Percentiles rank a stretch among this genome's conserved stretches.
These are phyloP conservation scores for Dolichotis patagonum DNA, from an alignment of 2,113 vertebrate genomes.

Conservation along the genomic window DNA sequence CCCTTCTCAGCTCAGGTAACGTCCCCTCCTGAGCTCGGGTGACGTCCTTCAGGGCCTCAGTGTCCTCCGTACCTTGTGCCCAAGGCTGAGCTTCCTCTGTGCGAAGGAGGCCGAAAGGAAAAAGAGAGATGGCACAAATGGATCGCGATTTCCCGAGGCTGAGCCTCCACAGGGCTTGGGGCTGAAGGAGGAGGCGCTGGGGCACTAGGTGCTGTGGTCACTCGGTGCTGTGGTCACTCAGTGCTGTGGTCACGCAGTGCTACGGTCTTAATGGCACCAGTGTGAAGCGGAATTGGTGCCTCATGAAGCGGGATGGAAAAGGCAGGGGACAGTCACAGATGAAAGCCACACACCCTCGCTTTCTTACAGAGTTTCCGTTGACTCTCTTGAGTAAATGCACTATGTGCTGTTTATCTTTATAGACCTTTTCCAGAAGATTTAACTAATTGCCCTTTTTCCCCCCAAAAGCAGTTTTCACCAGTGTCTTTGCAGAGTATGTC, in stretches of 20 bases:
- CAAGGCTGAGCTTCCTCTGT: neutral
- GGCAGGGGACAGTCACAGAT: too few species aligned
- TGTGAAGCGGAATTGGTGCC: neutral
- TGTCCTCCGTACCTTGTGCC: neutral
- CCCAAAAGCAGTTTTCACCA: neutral
- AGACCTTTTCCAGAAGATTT: neutral
- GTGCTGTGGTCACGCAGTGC: fast-evolving
- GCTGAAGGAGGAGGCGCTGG: neutral
- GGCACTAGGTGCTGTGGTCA: too few species aligned
- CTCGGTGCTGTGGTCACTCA: too few species aligned
- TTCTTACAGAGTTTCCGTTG: neutral
- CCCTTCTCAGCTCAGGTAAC: too few species aligned
- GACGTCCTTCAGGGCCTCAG: too few species aligned
- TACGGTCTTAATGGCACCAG: neutral
- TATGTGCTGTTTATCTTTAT: neutral
- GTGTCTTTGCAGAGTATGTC: too few species aligned
- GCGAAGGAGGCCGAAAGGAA: neutral
- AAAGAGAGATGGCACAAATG: too few species aligned
- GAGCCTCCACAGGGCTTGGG: neutral
- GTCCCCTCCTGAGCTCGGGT: too few species aligned
- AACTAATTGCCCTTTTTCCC: neutral
- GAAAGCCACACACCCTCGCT: neutral
- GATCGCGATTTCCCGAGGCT: neutral
- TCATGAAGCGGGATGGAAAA: fast-evolving
- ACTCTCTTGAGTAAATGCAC: neutral